Percentiles rank a stretch among this genome's conserved stretches.
phyloP scores from a whole-genome alignment of 1,140 invertebrate genomes.

The Popillia japonica region DNA sequence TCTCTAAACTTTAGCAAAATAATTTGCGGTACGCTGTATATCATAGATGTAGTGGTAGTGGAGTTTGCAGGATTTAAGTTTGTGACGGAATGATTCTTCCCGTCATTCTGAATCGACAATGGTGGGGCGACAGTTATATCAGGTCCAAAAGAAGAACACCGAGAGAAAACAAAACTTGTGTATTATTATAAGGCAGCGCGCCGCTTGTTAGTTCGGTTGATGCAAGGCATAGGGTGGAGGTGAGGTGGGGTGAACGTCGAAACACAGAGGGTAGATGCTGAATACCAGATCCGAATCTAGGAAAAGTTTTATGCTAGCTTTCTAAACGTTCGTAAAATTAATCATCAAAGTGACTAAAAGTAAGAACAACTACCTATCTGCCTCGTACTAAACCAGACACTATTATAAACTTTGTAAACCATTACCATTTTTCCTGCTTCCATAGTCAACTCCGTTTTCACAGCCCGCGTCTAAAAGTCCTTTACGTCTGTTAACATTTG shows the following conservation, averaged over 20 bases:
- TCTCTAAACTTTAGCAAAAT: constrained; percentile 28
- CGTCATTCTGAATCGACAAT: constrained; percentile 10
- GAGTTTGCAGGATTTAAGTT: constrained; percentile 14
- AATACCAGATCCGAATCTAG: not conserved
- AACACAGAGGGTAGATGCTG: constrained; percentile 4
- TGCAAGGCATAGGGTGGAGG: not conserved
- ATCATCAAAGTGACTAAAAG: too few species aligned
- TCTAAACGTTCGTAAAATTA: too few species aligned
- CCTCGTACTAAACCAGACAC: too few species aligned
- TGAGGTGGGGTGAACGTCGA: not conserved
- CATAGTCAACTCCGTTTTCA: too few species aligned
- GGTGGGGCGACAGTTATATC: constrained; percentile 4
- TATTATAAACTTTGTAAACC: too few species aligned
- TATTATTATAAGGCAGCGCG: constrained; percentile 29
- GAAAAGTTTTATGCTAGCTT: not conserved
- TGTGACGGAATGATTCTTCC: constrained; percentile 25
- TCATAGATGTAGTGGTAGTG: not conserved
- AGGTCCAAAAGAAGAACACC: constrained; percentile 4
- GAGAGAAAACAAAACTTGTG: constrained; percentile 32
- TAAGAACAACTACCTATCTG: too few species aligned
- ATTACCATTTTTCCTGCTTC: too few species aligned
- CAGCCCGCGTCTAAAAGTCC: too few species aligned
- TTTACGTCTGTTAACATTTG: too few species aligned
- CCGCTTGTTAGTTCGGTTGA: constrained; percentile 15
- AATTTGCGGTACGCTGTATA: not conserved